Percentiles rank a stretch among this genome's conserved stretches.
These are phyloP conservation scores for Lapara coniferarum DNA, from an alignment of 2,888 invertebrate genomes.

Conservation along the genomic window DNA sequence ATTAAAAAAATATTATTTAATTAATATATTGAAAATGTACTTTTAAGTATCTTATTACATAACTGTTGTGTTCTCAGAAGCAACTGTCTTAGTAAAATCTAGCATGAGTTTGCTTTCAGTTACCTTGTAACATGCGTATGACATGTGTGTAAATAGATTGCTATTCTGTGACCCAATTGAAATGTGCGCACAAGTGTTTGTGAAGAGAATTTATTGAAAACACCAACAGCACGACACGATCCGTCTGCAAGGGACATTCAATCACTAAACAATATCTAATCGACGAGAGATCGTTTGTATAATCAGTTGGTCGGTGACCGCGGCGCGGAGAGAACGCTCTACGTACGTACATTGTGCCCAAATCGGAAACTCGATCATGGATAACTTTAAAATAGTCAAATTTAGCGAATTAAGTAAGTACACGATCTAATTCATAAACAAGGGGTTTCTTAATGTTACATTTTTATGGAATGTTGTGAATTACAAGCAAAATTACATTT, in stretches of 20 bases:
- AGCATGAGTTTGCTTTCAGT: conserved; percentile 1
- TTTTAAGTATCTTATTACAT: no score
- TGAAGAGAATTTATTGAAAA: conserved; percentile 12
- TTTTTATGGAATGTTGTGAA: background rate
- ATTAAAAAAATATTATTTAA: no score
- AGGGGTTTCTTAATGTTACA: conserved; percentile 1
- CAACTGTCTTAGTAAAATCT: background rate
- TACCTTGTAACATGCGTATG: conserved; percentile 2
- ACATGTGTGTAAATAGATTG: conserved; percentile 15
- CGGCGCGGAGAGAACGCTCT: conserved; percentile 50
- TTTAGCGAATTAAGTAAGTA: conserved; percentile 71
- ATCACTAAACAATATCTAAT: conserved; percentile 69
- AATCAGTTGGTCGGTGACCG: conserved; percentile 76
- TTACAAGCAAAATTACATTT: no score
- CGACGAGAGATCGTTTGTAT: conserved; percentile 63
- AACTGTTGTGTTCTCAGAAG: background rate
- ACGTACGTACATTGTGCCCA: conserved; percentile 33
- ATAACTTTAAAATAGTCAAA: conserved; percentile 65
- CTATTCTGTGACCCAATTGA: conserved; percentile 9
- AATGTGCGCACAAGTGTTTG: conserved; percentile 7
- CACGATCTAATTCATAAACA: conserved; percentile 26
- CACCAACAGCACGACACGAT: conserved; percentile 25
- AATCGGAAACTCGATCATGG: conserved; percentile 54
- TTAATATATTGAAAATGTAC: no score
- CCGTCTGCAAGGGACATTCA: conserved; percentile 56